Conservation (phyloP, 1,140 invertebrate genomes). For the Atta cephalotes region DNA sequence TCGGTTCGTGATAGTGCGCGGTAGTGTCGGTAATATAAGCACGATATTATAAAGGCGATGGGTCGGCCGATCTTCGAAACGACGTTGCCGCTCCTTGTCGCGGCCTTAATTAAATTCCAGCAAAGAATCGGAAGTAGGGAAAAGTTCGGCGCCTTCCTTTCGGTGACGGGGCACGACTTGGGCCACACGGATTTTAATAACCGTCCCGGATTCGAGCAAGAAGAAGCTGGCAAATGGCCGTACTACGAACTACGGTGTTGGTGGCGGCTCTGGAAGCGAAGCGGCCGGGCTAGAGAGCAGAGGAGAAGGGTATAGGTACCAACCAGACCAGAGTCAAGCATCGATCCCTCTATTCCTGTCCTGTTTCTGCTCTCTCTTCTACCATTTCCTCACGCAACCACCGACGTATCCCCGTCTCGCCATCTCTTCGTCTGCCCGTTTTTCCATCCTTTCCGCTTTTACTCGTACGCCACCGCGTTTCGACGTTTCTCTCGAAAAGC, state of each 20-base stretch:
- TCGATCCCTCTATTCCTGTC: conserved; percentile 79
- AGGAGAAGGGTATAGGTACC: conserved; percentile 62
- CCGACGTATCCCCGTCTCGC: conserved; percentile 62
- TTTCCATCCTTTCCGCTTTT: conserved; percentile 34
- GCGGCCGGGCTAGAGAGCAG: conserved; percentile 54
- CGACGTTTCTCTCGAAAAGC: conserved; percentile 35
- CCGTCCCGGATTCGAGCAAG: conserved; percentile 68
- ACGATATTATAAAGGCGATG: conserved; percentile 56
- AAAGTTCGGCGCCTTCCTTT: conserved; percentile 60
- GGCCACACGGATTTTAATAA: conserved; percentile 77
- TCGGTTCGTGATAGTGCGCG: conserved; percentile 46
- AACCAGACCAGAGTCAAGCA: conserved; percentile 75
- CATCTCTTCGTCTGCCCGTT: conserved; percentile 31
- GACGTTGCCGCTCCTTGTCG: conserved; percentile 69
- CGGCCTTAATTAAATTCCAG: conserved; percentile 76
- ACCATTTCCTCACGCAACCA: conserved; percentile 72
- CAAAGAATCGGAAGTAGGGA: conserved; percentile 74
- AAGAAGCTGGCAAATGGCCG: conserved; percentile 82
- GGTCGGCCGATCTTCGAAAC: conserved; percentile 21
- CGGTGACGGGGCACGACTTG: conserved; percentile 65
- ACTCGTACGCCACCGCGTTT: conserved; percentile 39
- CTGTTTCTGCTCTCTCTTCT: conserved; percentile 67
- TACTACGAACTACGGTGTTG: conserved; percentile 73
- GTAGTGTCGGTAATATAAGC: conserved; percentile 52
- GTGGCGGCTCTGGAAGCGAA: conserved; percentile 64